These are phyloP conservation scores for Tetranychus piercei DNA, from an alignment of 2,888 invertebrate species.

Conservation along the genomic window DNA sequence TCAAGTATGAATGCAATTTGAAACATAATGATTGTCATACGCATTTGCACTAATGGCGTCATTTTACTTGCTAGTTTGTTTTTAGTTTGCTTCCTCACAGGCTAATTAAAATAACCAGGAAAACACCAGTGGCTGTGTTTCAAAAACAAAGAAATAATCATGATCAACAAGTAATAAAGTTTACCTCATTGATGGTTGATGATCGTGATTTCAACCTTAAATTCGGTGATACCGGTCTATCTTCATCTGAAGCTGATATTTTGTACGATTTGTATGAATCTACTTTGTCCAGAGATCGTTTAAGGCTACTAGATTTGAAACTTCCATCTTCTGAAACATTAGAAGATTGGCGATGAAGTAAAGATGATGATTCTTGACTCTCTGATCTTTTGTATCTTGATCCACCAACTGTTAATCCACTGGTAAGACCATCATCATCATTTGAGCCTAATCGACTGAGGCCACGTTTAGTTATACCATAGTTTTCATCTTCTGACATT, in stretches of 20 bases:
- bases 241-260: background rate
- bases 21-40: background rate
- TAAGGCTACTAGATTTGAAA: background rate
- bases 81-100: background rate
- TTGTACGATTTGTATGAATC: background rate
- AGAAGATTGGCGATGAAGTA: background rate
- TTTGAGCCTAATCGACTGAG: background rate
- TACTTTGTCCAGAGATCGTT: conserved; percentile 7
- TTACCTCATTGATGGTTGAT: conserved; percentile 2
- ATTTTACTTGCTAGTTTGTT: background rate
- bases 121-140: no score
- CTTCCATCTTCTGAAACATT: background rate
- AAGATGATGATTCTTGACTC: conserved; percentile 1
- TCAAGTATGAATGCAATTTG: background rate
- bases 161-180: no score
- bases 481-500: conserved; percentile 1
- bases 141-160: no score
- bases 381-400: background rate
- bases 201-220: background rate
- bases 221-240: background rate
- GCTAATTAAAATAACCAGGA: no score
- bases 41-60: background rate
- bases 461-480: background rate
- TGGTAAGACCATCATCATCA: background rate
- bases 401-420: background rate